Percentiles rank a stretch among this genome's conserved stretches.
These are phyloP conservation scores for Hypomecis atomaria DNA, from an alignment of 2,888 invertebrate species.

Conservation along the genomic window DNA sequence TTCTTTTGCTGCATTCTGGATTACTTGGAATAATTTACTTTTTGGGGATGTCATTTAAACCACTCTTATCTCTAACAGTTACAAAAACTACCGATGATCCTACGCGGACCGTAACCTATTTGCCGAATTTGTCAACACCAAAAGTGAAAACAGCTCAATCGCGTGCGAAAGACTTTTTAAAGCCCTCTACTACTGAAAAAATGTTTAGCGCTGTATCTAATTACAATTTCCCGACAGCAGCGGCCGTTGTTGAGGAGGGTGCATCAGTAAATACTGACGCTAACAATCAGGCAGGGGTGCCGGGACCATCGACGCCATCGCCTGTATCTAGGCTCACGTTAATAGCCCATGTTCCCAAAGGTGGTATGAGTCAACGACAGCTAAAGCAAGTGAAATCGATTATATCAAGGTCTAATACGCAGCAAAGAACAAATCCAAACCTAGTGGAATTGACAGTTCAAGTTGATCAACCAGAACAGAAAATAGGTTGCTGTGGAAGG, in stretches of 20 bases:
- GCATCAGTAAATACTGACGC: constrained; percentile 30
- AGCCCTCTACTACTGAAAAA: constrained; percentile 55
- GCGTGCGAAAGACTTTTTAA: constrained; percentile 38
- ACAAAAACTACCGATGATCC: constrained; percentile 62
- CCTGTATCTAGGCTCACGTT: constrained; percentile 61
- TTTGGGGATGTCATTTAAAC: constrained; percentile 68
- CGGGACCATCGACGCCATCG: constrained; percentile 61
- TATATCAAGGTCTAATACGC: constrained; percentile 60
- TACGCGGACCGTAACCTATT: constrained; percentile 71
- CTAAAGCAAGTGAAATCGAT: constrained; percentile 71
- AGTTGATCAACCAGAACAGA: constrained; percentile 48
- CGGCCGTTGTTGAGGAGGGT: constrained; percentile 63
- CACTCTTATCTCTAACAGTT: constrained; percentile 69
- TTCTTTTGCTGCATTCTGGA: constrained; percentile 70
- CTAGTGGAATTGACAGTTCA: constrained; percentile 52
- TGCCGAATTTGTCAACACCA: constrained; percentile 66
- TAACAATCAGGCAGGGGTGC: constrained; percentile 39
- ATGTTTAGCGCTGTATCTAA: constrained; percentile 58
- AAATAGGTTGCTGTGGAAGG: constrained; percentile 60
- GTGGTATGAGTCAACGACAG: constrained; percentile 65
- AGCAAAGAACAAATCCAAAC: constrained; percentile 51
- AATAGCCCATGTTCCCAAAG: constrained; percentile 60
- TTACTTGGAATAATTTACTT: constrained; percentile 67
- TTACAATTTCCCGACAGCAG: constrained; percentile 72
- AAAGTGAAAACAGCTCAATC: constrained; percentile 49